Evolutionary conservation across 2,113 vertebrate genomes (phyloP), one percentile per base, ranked within the genome.

Genomic region (Mormoops blainvillei): DNA sequence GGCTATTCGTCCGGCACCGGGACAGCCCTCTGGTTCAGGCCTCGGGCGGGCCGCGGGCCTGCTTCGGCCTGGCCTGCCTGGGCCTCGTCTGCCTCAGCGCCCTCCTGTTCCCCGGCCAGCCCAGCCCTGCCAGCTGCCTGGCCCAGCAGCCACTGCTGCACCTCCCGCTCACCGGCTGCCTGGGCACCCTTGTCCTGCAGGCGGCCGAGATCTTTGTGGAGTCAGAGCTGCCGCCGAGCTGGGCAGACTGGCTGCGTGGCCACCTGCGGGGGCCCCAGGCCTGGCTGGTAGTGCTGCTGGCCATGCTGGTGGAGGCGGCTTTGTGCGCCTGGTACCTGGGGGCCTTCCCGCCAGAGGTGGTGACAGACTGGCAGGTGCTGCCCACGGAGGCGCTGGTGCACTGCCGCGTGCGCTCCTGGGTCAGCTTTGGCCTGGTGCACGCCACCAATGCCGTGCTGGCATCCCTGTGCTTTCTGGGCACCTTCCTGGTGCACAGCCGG

Each of bases 401-500:
- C 38, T 99, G 99, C n/a, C 97, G 88, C 0, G 61, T 98, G 0
- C 7, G 11, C 5, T 98, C 99, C 58, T 98, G 99, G 98, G 0
- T 58, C 0, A 98, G 98, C 85, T 98, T 99, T 0, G 96, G 97
- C 36, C 20, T 99, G 11, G 97, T 99, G 96, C 99, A 99, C 0
- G 96, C 98, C 48, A 95, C 97, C 94, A 99, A 99, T 0, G 16
- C n/a, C 68, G 33, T 77, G 13, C 70, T 99, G 94, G 98, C 98
- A 28, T 73, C 94, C 0, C 0, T 95, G 22, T 99, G 99, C 3
- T 99, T 99, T 96, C 99, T 99, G 88, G 98, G 98, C 97, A 99
- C 99, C 2, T 99, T 99, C 98, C 99, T 99, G 98, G 99, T 99
- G 1, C 98, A 97, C 28, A 98, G 98, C 26, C 97, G 94, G 0